These are phyloP conservation scores for Drosophila kanapiae DNA, from an alignment of 1,140 invertebrate species.

Conservation along the genomic window DNA sequence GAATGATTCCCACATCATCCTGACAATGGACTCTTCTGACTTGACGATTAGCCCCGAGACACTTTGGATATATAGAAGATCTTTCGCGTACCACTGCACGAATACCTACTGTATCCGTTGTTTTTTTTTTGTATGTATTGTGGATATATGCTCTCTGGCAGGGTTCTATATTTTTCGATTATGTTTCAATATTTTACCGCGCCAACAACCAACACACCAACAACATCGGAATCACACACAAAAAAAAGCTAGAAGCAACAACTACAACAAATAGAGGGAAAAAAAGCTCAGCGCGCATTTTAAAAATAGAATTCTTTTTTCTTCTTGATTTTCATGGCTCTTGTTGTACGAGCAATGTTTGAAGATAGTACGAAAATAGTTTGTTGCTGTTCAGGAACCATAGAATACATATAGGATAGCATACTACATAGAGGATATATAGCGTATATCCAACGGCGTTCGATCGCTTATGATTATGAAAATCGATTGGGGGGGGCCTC, in stretches of 20 bases:
- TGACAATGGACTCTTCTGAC: constrained; percentile 9
- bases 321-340: constrained; percentile 75
- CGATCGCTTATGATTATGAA: constrained; percentile 47
- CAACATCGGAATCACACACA: constrained; percentile 29
- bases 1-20: not conserved
- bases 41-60: constrained; percentile 9
- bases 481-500: constrained; percentile 19
- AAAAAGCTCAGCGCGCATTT: constrained; percentile 72
- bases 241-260: constrained; percentile 43
- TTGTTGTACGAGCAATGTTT: constrained; percentile 72
- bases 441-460: constrained; percentile 32
- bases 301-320: constrained; percentile 75
- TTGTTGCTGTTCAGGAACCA: constrained; percentile 56
- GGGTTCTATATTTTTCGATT: constrained; percentile 73
- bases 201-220: constrained; percentile 33
- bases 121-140: constrained; percentile 14
- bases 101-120: constrained; percentile 23
- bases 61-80: not conserved
- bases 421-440: constrained; percentile 40
- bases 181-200: constrained; percentile 80
- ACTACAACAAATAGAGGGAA: constrained; percentile 37
- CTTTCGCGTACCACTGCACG: not conserved
- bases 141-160: constrained; percentile 37
- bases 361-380: constrained; percentile 80
- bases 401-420: constrained; percentile 41